Conservation (phyloP, 2,888 invertebrate species). For the Brachynemurus nebulosus region DNA sequence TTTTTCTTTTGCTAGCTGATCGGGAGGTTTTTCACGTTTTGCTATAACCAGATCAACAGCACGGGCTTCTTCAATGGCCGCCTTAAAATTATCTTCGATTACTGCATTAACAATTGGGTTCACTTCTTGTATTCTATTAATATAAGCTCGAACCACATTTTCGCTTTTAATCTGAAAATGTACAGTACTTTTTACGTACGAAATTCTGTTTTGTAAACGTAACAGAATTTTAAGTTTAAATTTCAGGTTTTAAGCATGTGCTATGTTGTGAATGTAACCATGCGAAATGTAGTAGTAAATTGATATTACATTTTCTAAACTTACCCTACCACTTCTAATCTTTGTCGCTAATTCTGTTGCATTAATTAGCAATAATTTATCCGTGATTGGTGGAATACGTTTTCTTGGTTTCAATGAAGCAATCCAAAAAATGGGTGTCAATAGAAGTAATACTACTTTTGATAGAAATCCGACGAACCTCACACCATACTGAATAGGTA, state of each 20-base stretch:
- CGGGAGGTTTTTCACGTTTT: background rate
- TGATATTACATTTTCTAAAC: too few relatives aligned
- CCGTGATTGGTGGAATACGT: constrained; percentile 39
- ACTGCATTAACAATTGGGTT: constrained; percentile 57
- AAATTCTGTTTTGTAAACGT: too few relatives aligned
- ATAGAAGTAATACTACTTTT: too few relatives aligned
- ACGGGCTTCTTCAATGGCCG: constrained; percentile 49
- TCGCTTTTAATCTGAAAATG: constrained; percentile 41
- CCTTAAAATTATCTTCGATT: constrained; percentile 47
- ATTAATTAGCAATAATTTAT: constrained; percentile 50
- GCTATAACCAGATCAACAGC: constrained; percentile 34
- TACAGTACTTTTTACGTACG: too few relatives aligned
- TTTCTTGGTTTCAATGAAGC: background rate
- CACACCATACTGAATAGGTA: too few relatives aligned
- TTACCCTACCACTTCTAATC: constrained; percentile 53
- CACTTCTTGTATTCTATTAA: constrained; percentile 47
- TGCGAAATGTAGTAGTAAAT: background rate
- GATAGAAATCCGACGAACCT: too few relatives aligned
- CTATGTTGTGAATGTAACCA: too few relatives aligned
- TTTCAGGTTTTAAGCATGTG: background rate
- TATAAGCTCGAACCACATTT: constrained; percentile 43
- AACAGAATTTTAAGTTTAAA: background rate
- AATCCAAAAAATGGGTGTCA: background rate
- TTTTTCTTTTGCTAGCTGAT: constrained; percentile 18
- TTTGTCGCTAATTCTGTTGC: constrained; percentile 48